Evolutionary conservation across 1,140 invertebrate species (phyloP), one percentile per base, ranked within the genome.

Genomic region (Apocrypta bakeri): DNA sequence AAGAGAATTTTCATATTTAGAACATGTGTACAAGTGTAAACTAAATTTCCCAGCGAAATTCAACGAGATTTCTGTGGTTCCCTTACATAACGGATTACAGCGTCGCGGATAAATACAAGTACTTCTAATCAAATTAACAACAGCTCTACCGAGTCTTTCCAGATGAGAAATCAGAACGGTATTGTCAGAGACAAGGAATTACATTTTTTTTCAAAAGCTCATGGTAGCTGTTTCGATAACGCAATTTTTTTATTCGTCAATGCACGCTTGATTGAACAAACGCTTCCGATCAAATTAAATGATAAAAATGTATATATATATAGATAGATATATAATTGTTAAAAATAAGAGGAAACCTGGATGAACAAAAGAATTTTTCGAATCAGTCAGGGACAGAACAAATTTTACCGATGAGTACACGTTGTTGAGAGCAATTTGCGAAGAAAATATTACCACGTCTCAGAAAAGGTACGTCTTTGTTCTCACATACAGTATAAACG

Each of bases 51-150:
- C 8, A 21, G n/a, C 6, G 0, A 24, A 24, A 42, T 48, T 48
- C 71, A 48, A 73, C 33, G 7, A 21, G 25, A 73, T 25, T 73
- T 73, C 33, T 27, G 71, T 7, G 68, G 31, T 71, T 66, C 17
- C 21, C 48, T 56, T 66, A 66, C 64, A 66, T 25, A 66, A 66
- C 63, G 14, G 8, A 24, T 33, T 17, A 17, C 12, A 17, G 68
- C 24, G 31, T n/a, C 71, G 48, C 37, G 68, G 40, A 73, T 37
- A 73, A 73, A 73, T 73, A 73, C 71, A 9, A 25, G 37, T 73
- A 73, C n/a, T 73, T 73, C 33, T 73, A 73, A 42, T 73, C 68
- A 71, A 29, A 14, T 37, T 29, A 71, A 71, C 27, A 9, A 29
- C 29, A 69, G 66, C 68, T n/a, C 7, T 25, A 2, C 27, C 68